phyloP scores from a whole-genome alignment of 2,113 vertebrate species.

The Progne subis region DNA sequence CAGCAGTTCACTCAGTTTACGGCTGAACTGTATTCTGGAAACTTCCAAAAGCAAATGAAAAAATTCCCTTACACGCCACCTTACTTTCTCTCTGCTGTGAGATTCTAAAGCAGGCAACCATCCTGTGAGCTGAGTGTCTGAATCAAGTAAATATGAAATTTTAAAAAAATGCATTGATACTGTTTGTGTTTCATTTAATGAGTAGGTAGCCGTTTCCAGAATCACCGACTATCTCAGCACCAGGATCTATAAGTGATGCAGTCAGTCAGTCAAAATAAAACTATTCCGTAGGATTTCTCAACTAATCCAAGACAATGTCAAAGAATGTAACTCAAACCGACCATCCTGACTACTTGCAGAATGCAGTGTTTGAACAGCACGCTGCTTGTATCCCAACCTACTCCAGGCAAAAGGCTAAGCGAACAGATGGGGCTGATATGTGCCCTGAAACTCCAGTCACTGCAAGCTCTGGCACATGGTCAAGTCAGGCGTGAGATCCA shows the following conservation, averaged over 20 bases:
- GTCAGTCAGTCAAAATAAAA: not conserved
- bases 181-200: not conserved
- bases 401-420: constrained; percentile 65
- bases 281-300: not conserved
- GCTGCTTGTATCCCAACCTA: not conserved
- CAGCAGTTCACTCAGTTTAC: not conserved
- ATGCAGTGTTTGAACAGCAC: not conserved
- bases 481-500: constrained; percentile 58
- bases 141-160: not conserved
- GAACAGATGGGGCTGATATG: constrained; percentile 51
- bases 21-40: not conserved
- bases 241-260: not conserved
- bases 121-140: constrained; percentile 21
- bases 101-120: not conserved
- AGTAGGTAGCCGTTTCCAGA: not conserved
- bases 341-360: not conserved
- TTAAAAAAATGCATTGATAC: not conserved
- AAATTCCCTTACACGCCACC: not conserved
- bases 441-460: constrained; percentile 35
- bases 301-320: not conserved
- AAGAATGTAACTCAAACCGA: not conserved
- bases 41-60: not conserved
- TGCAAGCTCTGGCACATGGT: constrained; percentile 50
- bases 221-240: not conserved
- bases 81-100: not conserved